Evolutionary conservation across 1,140 invertebrate genomes (phyloP), one percentile per base, ranked within the genome.

Genomic region (Drosophila subobscura): DNA sequence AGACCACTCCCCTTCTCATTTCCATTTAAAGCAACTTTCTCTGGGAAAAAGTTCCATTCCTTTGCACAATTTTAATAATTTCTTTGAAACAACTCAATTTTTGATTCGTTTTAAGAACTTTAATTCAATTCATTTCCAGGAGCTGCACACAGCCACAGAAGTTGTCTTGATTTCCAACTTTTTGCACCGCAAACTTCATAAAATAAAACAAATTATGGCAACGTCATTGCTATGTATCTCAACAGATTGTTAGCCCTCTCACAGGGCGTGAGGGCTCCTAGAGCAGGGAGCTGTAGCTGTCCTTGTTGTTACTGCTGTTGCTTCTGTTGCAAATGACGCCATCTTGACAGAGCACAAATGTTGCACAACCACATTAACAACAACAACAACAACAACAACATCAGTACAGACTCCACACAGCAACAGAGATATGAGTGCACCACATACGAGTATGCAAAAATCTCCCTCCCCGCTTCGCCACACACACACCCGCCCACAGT

Each of bases 171-270:
- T 71, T 73, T 66, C 50, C 58, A 81, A 83, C 55, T 76, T 79
- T 68, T 71, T 72, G 44, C 72, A 63, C 72, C 60, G 55, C 52
- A 72, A 76, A 61, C 57, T 79, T 76, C 63, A 85, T 73, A 80
- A 86, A 86, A 70, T 74, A 81, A 88, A 88, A 81, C 73, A 85
- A 85, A 88, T 85, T 85, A 81, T 88, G 81, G 73, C 77, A 76
- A 78, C 77, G 78, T 88, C 81, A 85, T 81, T 81, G 83, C 83
- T 85, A 6, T 27, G 25, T 37, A 85, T 85, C 83, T 88, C 74
- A 85, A 86, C 81, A 88, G 81, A 77, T 88, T 85, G 83, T 85
- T 85, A 77, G 53, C 58, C 37, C 47, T 52, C 59, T 27, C 45
- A 66, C 42, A 75, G 51, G 45, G 41, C 16, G 16, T 20, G 8